A percentile compares a stretch with the other conserved stretches of the same genome.
These are phyloP conservation scores for Tychaedon coryphoeus DNA, from an alignment of 2,113 vertebrate genomes.

Conservation along the genomic window DNA sequence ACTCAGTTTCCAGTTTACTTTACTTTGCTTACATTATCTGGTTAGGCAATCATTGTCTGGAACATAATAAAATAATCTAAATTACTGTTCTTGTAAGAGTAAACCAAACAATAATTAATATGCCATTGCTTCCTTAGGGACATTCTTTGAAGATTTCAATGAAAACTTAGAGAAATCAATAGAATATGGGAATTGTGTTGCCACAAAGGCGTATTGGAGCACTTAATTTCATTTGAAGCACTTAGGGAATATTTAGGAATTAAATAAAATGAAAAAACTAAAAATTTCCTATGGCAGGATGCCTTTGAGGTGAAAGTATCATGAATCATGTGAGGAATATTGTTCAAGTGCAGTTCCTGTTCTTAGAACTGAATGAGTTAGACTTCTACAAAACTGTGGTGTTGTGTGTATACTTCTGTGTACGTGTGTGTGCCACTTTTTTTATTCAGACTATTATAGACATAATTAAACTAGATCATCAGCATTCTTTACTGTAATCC, in stretches of 20 bases:
- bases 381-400: neutral
- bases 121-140: conserved; percentile 1
- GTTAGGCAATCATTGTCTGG: conserved; percentile 67
- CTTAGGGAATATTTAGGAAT: neutral
- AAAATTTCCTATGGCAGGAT: neutral
- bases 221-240: neutral
- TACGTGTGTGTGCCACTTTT: neutral
- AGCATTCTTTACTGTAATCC: neutral
- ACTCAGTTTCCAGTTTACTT: conserved; percentile 48
- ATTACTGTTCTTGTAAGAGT: conserved; percentile 57
- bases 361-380: neutral
- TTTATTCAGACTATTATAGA: neutral
- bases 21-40: conserved; percentile 65
- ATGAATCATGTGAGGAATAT: neutral
- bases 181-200: neutral
- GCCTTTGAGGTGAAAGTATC: neutral
- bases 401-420: neutral
- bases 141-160: neutral
- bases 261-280: neutral
- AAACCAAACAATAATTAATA: conserved; percentile 59
- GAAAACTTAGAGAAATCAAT: neutral
- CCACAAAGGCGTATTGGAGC: neutral
- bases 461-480: neutral
- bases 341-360: neutral
- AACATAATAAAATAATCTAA: conserved; percentile 62